phyloP scores from a whole-genome alignment of 2,888 invertebrate genomes.

The Sycophila texana region DNA sequence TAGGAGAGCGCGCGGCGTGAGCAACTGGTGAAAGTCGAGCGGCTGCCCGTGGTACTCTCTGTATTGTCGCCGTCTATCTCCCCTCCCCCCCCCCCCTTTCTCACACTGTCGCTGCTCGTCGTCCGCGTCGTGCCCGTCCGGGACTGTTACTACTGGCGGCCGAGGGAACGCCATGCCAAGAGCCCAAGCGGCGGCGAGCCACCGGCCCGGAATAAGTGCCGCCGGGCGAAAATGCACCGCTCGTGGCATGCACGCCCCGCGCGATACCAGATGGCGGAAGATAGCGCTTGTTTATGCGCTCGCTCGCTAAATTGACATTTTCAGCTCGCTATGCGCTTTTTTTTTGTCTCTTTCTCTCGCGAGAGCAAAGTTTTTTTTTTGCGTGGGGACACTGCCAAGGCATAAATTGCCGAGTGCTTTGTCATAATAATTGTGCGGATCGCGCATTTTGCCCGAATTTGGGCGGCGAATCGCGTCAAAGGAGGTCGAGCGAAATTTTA shows the following conservation, averaged over 20 bases:
- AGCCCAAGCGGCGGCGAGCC: neutral
- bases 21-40: constrained; percentile 55
- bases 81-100: constrained; percentile 43
- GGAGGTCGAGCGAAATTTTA: too few relatives aligned
- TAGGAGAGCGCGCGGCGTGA: constrained; percentile 18
- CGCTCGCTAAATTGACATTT: constrained; percentile 3
- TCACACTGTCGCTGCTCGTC: constrained; percentile 49
- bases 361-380: too few relatives aligned
- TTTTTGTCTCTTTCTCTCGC: too few relatives aligned
- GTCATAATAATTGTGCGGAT: too few relatives aligned
- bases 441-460: too few relatives aligned
- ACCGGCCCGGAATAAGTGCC: constrained; percentile 6
- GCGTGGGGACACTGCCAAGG: too few relatives aligned
- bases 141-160: constrained; percentile 43
- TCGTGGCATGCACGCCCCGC: neutral
- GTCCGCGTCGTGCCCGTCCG: constrained; percentile 28
- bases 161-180: constrained; percentile 21
- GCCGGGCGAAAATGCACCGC: constrained; percentile 9
- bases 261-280: constrained; percentile 11
- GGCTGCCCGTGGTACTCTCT: neutral
- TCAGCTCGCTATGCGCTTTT: neutral
- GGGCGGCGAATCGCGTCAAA: too few relatives aligned
- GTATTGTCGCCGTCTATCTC: constrained; percentile 44
- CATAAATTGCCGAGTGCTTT: too few relatives aligned
- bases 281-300: constrained; percentile 13